Conservation (phyloP, 2,113 vertebrate species). For the Ifrita kowaldi region DNA sequence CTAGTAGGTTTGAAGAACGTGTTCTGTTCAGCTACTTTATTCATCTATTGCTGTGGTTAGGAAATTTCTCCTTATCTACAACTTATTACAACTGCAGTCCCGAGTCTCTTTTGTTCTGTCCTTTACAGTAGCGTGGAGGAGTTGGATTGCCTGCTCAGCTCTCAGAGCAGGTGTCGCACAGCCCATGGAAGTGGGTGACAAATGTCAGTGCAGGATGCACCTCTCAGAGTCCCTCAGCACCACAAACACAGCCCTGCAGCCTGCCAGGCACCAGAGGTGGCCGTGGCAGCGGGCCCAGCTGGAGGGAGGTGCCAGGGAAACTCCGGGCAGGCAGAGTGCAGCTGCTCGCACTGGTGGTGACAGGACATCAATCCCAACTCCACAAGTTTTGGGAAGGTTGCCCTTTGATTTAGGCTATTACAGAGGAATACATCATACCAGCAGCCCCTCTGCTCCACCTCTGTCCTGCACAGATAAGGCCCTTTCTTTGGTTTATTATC, state of each 20-base stretch:
- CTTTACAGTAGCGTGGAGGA: accelerated
- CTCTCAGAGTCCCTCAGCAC: neutral
- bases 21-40: neutral
- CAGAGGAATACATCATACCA: neutral
- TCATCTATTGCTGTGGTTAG: neutral
- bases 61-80: neutral
- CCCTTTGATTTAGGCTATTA: accelerated
- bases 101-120: accelerated
- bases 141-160: too few species aligned
- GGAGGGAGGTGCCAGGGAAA: neutral
- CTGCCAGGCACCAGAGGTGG: accelerated
- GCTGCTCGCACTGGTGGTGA: neutral
- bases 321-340: neutral
- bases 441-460: neutral
- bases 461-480: neutral
- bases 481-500: neutral
- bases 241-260: neutral
- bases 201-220: neutral
- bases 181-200: neutral
- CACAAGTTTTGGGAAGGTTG: neutral
- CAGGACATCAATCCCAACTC: neutral
- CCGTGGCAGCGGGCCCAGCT: accelerated
- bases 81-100: neutral
- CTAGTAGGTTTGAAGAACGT: neutral
- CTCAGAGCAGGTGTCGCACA: neutral